Conservation (phyloP, 2,888 invertebrate genomes). For the Hydroisotoma schaefferi region DNA sequence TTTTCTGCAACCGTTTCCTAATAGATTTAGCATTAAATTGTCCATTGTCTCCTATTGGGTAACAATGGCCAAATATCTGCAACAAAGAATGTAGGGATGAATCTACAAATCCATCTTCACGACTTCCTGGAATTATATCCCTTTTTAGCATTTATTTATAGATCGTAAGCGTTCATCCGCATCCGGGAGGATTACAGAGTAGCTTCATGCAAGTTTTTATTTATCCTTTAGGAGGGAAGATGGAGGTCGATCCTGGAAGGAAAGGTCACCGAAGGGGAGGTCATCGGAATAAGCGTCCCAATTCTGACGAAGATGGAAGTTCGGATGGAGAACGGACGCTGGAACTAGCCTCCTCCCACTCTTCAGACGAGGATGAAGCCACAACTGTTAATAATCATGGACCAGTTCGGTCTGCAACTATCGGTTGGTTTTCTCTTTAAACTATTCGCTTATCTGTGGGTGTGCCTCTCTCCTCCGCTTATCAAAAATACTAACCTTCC, state of each 20-base stretch:
- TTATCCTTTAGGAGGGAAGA: slow-evolving; percentile 13
- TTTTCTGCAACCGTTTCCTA: too few relatives aligned
- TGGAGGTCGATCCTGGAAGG: slow-evolving; percentile 26
- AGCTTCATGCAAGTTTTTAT: not conserved
- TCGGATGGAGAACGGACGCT: slow-evolving; percentile 64
- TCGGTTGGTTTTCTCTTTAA: too few relatives aligned
- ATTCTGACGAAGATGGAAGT: slow-evolving; percentile 42
- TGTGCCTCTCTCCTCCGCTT: too few relatives aligned
- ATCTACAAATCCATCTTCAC: too few relatives aligned
- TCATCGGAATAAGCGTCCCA: slow-evolving; percentile 34
- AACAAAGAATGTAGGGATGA: too few relatives aligned
- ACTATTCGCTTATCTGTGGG: too few relatives aligned
- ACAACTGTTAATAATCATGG: slow-evolving; percentile 32
- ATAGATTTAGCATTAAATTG: too few relatives aligned
- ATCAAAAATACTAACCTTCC: not conserved
- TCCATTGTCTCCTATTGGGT: too few relatives aligned
- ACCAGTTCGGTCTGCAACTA: slow-evolving; percentile 34
- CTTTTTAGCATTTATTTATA: too few relatives aligned
- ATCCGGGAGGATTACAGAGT: slow-evolving; percentile 6
- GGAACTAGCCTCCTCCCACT: slow-evolving; percentile 91
- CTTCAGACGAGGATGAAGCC: slow-evolving; percentile 77
- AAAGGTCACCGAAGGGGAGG: slow-evolving; percentile 38
- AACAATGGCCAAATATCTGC: too few relatives aligned
- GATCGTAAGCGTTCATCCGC: not conserved
- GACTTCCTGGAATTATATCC: too few relatives aligned